These are phyloP conservation scores for Carterocephalus palaemon DNA, from an alignment of 2,888 invertebrate genomes.

Conservation along the genomic window DNA sequence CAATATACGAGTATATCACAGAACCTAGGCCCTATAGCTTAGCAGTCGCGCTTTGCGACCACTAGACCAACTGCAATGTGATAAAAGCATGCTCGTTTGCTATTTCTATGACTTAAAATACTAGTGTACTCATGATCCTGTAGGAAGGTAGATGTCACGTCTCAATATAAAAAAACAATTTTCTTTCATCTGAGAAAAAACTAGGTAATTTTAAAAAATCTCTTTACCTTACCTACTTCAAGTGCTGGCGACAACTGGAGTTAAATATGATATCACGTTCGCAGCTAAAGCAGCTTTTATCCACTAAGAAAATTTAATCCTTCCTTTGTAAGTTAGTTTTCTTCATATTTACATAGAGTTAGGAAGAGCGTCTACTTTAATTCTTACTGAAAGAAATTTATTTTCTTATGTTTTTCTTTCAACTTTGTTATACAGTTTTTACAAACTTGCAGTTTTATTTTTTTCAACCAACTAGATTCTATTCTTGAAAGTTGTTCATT, in stretches of 20 bases:
- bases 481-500: conserved; percentile 2
- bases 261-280: conserved; percentile 21
- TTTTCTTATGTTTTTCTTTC: conserved; percentile 11
- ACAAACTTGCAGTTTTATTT: background rate
- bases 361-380: conserved; percentile 23
- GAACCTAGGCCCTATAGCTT: too few relatives aligned
- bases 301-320: conserved; percentile 54
- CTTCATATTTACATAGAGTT: conserved; percentile 33
- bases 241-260: conserved; percentile 1
- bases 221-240: conserved; percentile 1
- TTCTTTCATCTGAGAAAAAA: too few relatives aligned
- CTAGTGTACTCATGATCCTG: too few relatives aligned
- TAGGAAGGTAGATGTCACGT: too few relatives aligned
- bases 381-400: conserved; percentile 8
- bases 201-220: background rate
- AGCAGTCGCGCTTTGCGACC: too few relatives aligned
- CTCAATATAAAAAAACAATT: too few relatives aligned
- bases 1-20: too few relatives aligned
- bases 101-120: too few relatives aligned
- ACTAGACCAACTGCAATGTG: too few relatives aligned
- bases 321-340: conserved; percentile 35
- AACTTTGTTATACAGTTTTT: conserved; percentile 4
- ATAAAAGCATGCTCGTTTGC: too few relatives aligned
- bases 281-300: conserved; percentile 40
- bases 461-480: too few relatives aligned